These are phyloP conservation scores for Sinhomidia bicolor DNA, from an alignment of 2,888 invertebrate genomes.

Conservation along the genomic window DNA sequence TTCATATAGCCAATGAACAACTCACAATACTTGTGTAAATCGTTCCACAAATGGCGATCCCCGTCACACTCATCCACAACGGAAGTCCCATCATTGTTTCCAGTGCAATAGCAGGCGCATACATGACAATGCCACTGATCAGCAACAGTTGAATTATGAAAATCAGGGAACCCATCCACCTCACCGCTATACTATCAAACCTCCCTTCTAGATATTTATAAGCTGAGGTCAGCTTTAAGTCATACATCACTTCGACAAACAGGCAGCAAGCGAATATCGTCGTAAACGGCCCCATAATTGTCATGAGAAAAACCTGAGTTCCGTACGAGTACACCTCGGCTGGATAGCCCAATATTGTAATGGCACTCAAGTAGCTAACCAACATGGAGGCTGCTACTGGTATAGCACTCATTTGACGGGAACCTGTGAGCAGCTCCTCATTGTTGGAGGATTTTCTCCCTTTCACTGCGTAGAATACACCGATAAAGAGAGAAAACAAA, in stretches of 20 bases:
- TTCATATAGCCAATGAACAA: too few relatives aligned
- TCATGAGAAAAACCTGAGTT: constrained; percentile 73
- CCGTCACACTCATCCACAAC: constrained; percentile 78
- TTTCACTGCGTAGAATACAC: constrained; percentile 72
- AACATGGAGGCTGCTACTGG: constrained; percentile 78
- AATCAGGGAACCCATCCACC: constrained; percentile 74
- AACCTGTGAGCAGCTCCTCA: constrained; percentile 78
- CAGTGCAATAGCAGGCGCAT: constrained; percentile 77
- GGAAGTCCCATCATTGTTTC: constrained; percentile 78
- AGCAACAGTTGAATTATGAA: constrained; percentile 76
- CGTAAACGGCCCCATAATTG: constrained; percentile 62
- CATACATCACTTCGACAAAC: constrained; percentile 75
- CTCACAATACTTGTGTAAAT: constrained; percentile 79
- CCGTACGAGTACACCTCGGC: constrained; percentile 78
- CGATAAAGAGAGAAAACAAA: constrained; percentile 74
- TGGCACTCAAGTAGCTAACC: constrained; percentile 72
- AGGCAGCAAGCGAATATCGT: constrained; percentile 58
- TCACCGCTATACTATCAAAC: constrained; percentile 72
- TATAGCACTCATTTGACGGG: constrained; percentile 75
- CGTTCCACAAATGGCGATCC: constrained; percentile 79
- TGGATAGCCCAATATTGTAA: constrained; percentile 74
- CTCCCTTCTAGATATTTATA: constrained; percentile 78
- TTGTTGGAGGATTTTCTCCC: constrained; percentile 67
- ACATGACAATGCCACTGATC: constrained; percentile 76
- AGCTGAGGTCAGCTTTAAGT: constrained; percentile 77